Conservation (phyloP, 2,113 vertebrate genomes). For the Peromyscus californicus region DNA sequence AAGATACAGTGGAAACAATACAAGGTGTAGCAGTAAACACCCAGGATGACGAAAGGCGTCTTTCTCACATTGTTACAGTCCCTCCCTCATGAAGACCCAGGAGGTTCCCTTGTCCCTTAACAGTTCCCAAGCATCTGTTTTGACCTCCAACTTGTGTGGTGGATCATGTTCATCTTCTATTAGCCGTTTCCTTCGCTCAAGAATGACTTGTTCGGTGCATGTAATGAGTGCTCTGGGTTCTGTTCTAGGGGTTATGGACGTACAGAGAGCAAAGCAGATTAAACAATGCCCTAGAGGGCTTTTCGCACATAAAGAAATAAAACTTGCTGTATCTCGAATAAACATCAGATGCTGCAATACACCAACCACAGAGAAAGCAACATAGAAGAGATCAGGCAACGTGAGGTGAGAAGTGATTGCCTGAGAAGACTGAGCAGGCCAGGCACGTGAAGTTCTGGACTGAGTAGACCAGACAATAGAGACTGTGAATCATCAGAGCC, state of each 20-base stretch:
- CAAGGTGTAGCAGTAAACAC: background rate
- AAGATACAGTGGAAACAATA: background rate
- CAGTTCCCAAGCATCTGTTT: background rate
- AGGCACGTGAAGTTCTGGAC: background rate
- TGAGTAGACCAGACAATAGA: background rate
- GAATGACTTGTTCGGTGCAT: background rate
- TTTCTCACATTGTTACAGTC: background rate
- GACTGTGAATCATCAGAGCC: background rate
- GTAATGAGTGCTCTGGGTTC: background rate
- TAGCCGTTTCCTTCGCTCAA: background rate
- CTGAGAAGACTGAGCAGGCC: background rate
- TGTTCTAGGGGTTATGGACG: too few relatives aligned
- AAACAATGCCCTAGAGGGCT: background rate
- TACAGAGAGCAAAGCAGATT: background rate
- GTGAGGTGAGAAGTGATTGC: too few relatives aligned
- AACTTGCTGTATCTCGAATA: background rate
- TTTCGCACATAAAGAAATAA: background rate
- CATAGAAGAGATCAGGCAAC: background rate
- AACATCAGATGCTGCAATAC: background rate
- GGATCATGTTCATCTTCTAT: background rate
- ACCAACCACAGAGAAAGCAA: background rate
- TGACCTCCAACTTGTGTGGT: background rate
- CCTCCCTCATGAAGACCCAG: background rate
- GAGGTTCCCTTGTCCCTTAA: background rate
- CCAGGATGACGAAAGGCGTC: background rate